Conservation (phyloP, 2,888 invertebrate species). For the Tipula helvola region DNA sequence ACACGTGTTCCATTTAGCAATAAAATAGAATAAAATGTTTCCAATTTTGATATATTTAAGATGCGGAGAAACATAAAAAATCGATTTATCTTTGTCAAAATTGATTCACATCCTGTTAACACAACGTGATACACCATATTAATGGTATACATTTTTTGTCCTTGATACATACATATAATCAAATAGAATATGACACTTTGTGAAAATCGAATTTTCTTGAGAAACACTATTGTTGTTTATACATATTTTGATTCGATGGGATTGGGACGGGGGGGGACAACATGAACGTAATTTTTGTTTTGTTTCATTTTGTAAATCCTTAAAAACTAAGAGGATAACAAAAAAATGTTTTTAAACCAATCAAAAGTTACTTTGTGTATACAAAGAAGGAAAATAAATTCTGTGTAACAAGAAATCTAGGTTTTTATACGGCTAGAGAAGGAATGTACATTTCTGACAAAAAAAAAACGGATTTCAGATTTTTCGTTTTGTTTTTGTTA, state of each 20-base stretch:
- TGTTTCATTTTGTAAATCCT: neutral
- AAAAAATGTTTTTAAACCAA: neutral
- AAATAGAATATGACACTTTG: neutral
- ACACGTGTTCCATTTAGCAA: neutral
- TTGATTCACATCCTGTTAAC: neutral
- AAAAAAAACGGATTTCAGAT: neutral
- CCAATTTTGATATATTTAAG: neutral
- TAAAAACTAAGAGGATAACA: neutral
- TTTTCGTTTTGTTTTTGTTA: neutral
- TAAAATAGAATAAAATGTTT: neutral
- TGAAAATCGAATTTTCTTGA: neutral
- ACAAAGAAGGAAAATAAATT: neutral
- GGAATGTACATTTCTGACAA: neutral
- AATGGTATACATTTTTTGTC: neutral
- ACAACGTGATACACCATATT: neutral
- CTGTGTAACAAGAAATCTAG: neutral
- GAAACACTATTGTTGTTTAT: neutral
- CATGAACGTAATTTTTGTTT: neutral
- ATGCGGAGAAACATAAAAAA: neutral
- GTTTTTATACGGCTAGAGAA: neutral
- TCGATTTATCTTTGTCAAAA: neutral
- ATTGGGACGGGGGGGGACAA: neutral
- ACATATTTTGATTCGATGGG: neutral
- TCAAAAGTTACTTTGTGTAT: neutral
- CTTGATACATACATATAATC: neutral